A percentile compares a stretch with the other conserved stretches of the same genome.
phyloP scores from a whole-genome alignment of 2,797 vertebrate species.

The Gouania willdenowi region DNA sequence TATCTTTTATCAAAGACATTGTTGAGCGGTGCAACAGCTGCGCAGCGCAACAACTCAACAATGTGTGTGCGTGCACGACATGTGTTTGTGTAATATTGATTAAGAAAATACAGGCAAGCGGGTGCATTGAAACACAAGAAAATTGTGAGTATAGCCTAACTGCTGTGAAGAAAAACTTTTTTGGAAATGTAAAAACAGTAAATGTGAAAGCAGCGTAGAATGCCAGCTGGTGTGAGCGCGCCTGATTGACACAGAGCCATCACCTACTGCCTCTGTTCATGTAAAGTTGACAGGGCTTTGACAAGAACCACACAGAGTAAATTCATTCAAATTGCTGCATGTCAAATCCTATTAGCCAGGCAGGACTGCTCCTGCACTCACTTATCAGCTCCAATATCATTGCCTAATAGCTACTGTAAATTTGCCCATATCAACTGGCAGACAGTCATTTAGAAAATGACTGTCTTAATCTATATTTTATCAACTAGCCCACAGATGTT shows the following conservation, averaged over 20 bases:
- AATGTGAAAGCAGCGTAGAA: too few species aligned
- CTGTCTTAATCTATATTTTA: conserved; percentile 69
- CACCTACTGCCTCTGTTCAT: conserved; percentile 9
- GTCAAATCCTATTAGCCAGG: conserved; percentile 50
- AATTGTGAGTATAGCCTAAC: too few species aligned
- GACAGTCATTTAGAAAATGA: conserved; percentile 64
- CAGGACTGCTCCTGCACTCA: conserved; percentile 28
- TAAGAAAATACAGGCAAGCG: too few species aligned
- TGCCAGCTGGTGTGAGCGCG: conserved; percentile 4
- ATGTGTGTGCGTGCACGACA: too few species aligned
- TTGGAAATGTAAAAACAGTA: too few species aligned
- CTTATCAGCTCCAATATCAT: conserved; percentile 50
- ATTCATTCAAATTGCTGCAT: conserved; percentile 41
- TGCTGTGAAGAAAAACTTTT: too few species aligned
- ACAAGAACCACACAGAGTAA: conserved; percentile 45
- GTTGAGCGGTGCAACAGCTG: too few species aligned
- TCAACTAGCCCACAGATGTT: conserved; percentile 60
- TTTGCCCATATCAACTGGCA: conserved; percentile 58
- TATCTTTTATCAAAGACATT: too few species aligned
- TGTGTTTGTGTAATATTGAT: too few species aligned
- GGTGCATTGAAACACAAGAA: too few species aligned
- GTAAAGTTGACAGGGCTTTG: conserved; percentile 17
- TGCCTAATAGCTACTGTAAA: conserved; percentile 63
- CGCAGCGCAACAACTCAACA: too few species aligned
- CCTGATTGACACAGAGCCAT: background rate